Evolutionary conservation across 2,888 invertebrate species (phyloP), one percentile per base, ranked within the genome.

Genomic region (Orthosia gracilis): DNA sequence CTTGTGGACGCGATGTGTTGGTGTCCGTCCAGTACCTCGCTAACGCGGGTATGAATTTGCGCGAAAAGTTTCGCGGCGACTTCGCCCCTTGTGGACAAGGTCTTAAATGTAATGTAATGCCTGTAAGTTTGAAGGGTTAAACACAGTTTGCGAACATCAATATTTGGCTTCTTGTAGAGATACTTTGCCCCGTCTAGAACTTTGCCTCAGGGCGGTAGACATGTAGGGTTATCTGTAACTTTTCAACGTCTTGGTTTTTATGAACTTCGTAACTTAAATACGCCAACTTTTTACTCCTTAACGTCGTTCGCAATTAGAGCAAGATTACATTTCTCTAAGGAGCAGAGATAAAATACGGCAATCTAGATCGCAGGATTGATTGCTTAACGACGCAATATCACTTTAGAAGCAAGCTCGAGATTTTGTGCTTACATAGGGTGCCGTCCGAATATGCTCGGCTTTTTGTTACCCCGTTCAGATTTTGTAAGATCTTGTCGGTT

Each of bases 341-440:
- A 61, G 54, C 52, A 40, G 63, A 69, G 73, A 78, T 73, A 67
- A 83, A 80, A 59, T 40, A 17, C 52, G 11, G 59, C 50, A 57
- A 59, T 73, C 55, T 67, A 78, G 55, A 59, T 26, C 59, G 57
- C 15, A 64, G 31, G 79, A 73, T 55, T 67, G 21, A 68, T 77
- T 67, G 69, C 69, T 15, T 54, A 67, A 63, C 26, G 73, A 57
- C 59, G 55, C 45, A 67, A 67, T 62, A 55, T 76, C 58, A 68
- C 57, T 72, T 78, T 54, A 72, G 49, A 64, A 59, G 26, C 49
- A 61, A 79, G 62, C 54, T 31, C 69, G 21, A 69, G 49, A 69
- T 21, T 55, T 69, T 78, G 76, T 50, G 17, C 18, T 50, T 40
- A 9, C 17, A n/a, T 23, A 4, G 15, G 4, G 54, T 47, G 45